These are phyloP conservation scores for Clitarchus hookeri DNA, from an alignment of 2,888 invertebrate genomes.

Conservation along the genomic window DNA sequence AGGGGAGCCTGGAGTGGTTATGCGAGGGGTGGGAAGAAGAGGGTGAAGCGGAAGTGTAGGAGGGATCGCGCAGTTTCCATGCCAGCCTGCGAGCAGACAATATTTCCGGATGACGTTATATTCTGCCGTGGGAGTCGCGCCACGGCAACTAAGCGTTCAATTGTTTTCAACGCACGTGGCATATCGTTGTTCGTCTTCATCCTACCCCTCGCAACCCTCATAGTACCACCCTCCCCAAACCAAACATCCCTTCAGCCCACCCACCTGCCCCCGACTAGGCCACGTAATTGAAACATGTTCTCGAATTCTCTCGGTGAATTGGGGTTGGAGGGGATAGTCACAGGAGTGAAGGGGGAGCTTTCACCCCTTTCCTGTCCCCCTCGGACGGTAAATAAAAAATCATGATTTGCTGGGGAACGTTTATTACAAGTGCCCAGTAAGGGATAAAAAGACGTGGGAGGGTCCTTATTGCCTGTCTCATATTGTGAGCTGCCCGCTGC, in stretches of 20 bases:
- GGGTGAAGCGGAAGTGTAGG: background rate
- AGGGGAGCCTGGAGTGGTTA: background rate
- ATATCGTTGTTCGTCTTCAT: background rate
- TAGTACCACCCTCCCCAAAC: background rate
- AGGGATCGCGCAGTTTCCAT: background rate
- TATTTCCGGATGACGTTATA: constrained; percentile 3
- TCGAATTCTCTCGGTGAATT: constrained; percentile 25
- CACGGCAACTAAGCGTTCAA: background rate
- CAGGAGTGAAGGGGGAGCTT: background rate
- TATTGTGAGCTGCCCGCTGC: constrained; percentile 19
- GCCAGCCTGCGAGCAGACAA: background rate
- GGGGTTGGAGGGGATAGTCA: background rate
- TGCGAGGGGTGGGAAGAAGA: background rate
- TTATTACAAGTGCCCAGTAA: constrained; percentile 26
- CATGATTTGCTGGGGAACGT: constrained; percentile 30
- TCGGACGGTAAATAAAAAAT: constrained; percentile 22
- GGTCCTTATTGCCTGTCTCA: constrained; percentile 17
- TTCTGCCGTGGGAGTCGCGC: background rate
- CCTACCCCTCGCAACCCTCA: too few species aligned
- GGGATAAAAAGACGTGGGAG: background rate
- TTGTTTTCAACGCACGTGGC: background rate
- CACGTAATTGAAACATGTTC: constrained; percentile 36
- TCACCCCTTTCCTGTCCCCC: background rate
- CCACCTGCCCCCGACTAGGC: constrained; percentile 12
- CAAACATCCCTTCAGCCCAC: background rate